These are phyloP conservation scores for Alviniconcha marisindica DNA, from an alignment of 1,140 invertebrate genomes.

Conservation along the genomic window DNA sequence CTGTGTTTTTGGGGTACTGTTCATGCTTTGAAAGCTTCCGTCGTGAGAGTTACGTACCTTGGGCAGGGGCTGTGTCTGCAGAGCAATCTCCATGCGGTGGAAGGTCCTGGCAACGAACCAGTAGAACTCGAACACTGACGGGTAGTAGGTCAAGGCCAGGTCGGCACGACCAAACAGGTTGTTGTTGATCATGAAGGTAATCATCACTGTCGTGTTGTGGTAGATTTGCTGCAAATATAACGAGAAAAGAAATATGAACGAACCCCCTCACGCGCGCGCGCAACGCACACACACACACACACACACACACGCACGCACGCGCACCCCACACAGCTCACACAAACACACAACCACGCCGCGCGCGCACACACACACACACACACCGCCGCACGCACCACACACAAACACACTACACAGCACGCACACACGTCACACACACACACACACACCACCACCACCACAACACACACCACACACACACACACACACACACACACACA, in stretches of 20 bases:
- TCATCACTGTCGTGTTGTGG: slow-evolving; percentile 65
- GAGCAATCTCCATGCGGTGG: slow-evolving; percentile 49
- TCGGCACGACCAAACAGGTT: slow-evolving; percentile 63
- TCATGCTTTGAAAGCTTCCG: no score
- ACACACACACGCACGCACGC: no score
- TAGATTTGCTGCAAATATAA: slow-evolving; percentile 63
- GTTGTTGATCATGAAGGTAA: slow-evolving; percentile 62
- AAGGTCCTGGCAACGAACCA: slow-evolving; percentile 70
- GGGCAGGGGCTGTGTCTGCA: slow-evolving; percentile 19
- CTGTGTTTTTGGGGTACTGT: no score
- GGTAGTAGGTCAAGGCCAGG: slow-evolving; percentile 70
- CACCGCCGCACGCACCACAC: not conserved
- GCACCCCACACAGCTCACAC: not conserved
- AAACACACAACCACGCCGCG: not conserved
- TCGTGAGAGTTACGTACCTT: no score
- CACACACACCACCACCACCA: no score
- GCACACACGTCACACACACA: no score
- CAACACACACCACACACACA: not conserved
- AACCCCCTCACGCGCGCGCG: not conserved
- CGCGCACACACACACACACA: not conserved
- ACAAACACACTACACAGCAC: no score
- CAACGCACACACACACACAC: no score
- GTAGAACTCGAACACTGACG: slow-evolving; percentile 69
- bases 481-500: slow-evolving; percentile 10
- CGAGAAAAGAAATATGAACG: not conserved